Conservation (phyloP, 2,797 vertebrate species). For the Erithacus rubecula region DNA sequence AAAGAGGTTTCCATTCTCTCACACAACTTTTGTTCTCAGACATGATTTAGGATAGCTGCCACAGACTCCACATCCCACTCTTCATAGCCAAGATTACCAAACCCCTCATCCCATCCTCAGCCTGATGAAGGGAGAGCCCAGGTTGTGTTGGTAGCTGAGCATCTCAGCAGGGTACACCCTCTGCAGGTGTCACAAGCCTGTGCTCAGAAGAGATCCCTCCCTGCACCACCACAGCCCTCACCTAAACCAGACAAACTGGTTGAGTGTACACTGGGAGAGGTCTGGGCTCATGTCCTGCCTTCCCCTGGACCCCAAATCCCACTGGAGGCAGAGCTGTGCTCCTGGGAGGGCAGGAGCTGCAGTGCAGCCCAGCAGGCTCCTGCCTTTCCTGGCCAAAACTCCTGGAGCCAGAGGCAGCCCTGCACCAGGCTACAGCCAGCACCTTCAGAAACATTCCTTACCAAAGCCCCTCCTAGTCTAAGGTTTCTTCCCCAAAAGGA, state of each 20-base stretch:
- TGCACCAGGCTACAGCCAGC: neutral
- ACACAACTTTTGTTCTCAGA: neutral
- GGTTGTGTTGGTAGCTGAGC: neutral
- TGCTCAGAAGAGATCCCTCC: neutral
- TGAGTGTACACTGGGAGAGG: neutral
- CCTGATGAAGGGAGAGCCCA: neutral
- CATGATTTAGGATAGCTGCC: neutral
- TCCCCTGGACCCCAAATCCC: neutral
- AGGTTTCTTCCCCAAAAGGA: neutral
- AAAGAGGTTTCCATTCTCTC: neutral
- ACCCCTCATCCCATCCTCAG: neutral
- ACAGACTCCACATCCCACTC: neutral
- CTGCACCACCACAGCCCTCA: neutral
- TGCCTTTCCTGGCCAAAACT: neutral
- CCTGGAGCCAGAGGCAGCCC: neutral
- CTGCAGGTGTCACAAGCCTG: neutral
- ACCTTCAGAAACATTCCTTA: neutral
- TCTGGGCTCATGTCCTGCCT: neutral
- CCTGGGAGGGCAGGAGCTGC: neutral
- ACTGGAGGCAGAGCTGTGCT: neutral
- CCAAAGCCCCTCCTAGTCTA: neutral
- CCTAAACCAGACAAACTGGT: neutral
- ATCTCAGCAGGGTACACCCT: neutral
- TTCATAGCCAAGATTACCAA: neutral
- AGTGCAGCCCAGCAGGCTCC: neutral